These are phyloP conservation scores for Phalanger gymnotis DNA, from an alignment of 2,797 vertebrate genomes.

Conservation along the genomic window DNA sequence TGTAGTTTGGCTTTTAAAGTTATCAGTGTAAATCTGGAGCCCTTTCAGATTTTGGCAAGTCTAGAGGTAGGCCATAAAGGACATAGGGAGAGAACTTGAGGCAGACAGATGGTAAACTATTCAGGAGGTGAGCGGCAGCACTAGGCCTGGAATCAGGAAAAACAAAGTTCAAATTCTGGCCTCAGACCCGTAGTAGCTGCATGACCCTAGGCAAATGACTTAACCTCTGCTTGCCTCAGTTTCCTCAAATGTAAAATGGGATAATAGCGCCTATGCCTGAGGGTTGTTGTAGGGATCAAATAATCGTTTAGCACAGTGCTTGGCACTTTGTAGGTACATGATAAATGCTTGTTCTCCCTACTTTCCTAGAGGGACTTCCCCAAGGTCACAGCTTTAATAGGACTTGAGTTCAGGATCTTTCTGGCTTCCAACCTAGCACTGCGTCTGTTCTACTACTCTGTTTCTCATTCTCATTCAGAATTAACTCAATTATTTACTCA, in stretches of 20 bases:
- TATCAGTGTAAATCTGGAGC: not conserved
- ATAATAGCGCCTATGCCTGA: not conserved
- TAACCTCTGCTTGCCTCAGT: not conserved
- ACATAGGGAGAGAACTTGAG: not conserved
- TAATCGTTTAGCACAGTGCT: no score
- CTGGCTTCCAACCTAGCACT: not conserved
- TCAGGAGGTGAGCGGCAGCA: not conserved
- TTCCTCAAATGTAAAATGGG: not conserved
- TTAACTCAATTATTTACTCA: not conserved
- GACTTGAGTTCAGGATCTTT: not conserved
- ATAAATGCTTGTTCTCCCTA: no score
- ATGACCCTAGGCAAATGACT: not conserved
- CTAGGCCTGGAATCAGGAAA: not conserved
- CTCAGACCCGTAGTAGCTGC: not conserved
- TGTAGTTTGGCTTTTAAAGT: not conserved
- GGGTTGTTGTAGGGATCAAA: no score
- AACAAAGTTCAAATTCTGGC: not conserved
- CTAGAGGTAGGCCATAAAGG: not conserved
- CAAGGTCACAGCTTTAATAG: not conserved
- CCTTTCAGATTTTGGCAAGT: not conserved
- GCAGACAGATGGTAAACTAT: not conserved
- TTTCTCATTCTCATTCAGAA: not conserved
- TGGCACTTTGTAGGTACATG: no score
- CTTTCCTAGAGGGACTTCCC: not conserved
- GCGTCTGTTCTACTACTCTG: not conserved